Base-by-base conservation (phyloP, 1,140 invertebrate genomes). In the Lepidotrigona ventralis region DNA sequence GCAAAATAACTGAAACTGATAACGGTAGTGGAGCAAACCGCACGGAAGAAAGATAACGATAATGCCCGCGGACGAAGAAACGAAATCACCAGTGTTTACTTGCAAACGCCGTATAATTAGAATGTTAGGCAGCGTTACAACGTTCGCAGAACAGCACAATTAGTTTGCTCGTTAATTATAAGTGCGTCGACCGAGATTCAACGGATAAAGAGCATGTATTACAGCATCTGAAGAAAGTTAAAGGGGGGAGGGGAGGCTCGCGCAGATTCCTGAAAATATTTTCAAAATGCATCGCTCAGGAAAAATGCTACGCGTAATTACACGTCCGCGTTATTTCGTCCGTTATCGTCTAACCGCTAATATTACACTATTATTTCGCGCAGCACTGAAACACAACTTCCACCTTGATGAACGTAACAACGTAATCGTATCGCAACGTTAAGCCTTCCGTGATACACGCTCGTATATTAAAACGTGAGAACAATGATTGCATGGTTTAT, bases 131-230 rank as follows among this genome's bases (percentile, higher is more conserved):
- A 1, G 70, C n/a, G 56, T 64, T 54, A 39, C 23, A 54, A 29
- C 39, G 53, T 82, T 51, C 70, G 56, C 23, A 78, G 54, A 83
- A 69, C 54, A n/a, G 39, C 46, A 46, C 75, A 79, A 83, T 83
- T 71, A 78, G 75, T 71, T 70, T 54, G 23, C 46, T 51, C 71
- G 54, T 81, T 81, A 84, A 84, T 84, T 75, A 75, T 33, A 70
- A 58, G n/a, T 54, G 63, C 70, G 39, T 46, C 39, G 83, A 81
- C 83, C 83, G 83, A 64, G 83, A 84, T 84, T 84, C 71, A 80
- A 75, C 78, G 78, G 83, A 84, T 84, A 84, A 74, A 68, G 83
- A 73, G 26, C 54, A 84, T 81, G 83, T 81, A 80, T 84, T 84
- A 81, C 83, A 75, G 26, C 83, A 81, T 79, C 75, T 14, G 53